Conservation (phyloP, 2,888 invertebrate genomes). For the Digitonthophagus gazella region DNA sequence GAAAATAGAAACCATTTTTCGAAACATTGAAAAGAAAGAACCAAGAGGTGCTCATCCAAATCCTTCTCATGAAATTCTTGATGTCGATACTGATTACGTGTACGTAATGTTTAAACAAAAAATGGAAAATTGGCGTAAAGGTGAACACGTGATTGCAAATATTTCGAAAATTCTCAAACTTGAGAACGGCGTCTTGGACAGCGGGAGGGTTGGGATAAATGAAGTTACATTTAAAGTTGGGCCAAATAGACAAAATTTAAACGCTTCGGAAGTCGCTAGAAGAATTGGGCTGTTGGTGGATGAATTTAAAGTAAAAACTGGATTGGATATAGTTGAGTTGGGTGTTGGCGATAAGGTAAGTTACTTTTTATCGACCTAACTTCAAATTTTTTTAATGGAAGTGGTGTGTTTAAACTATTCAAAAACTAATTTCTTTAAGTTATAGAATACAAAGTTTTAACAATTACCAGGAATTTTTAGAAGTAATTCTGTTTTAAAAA, state of each 20-base stretch:
- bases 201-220: conserved; percentile 69
- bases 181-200: conserved; percentile 61
- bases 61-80: conserved; percentile 47
- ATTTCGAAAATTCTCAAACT: conserved; percentile 69
- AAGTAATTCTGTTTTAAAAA: too few species aligned
- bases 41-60: conserved; percentile 46
- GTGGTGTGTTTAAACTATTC: too few species aligned
- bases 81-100: conserved; percentile 75
- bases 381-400: too few species aligned
- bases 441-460: too few species aligned
- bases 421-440: too few species aligned
- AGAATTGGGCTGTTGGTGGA: conserved; percentile 69
- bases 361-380: background rate
- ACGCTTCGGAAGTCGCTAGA: conserved; percentile 65
- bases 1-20: conserved; percentile 25
- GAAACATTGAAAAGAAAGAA: conserved; percentile 49
- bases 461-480: too few species aligned
- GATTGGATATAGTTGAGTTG: conserved; percentile 67
- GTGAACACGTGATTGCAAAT: conserved; percentile 67
- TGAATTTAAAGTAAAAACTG: conserved; percentile 63
- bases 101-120: conserved; percentile 74
- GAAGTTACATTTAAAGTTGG: conserved; percentile 77
- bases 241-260: conserved; percentile 62
- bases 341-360: conserved; percentile 80
- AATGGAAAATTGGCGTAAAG: conserved; percentile 68